phyloP scores from a whole-genome alignment of 2,888 invertebrate genomes.

The Candidula unifasciata region DNA sequence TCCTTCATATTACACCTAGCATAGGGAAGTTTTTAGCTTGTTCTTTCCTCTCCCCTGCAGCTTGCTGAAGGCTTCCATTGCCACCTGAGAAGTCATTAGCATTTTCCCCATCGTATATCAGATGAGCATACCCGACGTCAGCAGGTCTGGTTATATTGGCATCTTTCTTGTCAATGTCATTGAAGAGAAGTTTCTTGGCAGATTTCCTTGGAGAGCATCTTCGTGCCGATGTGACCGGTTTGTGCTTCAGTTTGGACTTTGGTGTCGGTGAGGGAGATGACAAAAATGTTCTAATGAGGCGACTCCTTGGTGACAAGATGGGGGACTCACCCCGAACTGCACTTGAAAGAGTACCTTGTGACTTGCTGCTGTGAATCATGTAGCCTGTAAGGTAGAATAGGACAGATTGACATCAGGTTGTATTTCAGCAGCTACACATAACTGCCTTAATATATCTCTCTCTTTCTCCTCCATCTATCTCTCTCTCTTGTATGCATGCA shows the following conservation, averaged over 20 bases:
- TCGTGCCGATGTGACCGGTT: slow-evolving; percentile 7
- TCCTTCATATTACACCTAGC: too few species aligned
- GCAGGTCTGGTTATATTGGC: background rate
- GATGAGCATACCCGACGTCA: slow-evolving; percentile 24
- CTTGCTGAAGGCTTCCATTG: too few species aligned
- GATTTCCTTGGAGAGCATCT: slow-evolving; percentile 40
- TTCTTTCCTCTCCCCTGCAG: too few species aligned
- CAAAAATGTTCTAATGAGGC: slow-evolving; percentile 43
- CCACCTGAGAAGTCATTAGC: slow-evolving; percentile 28
- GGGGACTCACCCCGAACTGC: slow-evolving; percentile 50
- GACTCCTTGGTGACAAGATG: slow-evolving; percentile 36
- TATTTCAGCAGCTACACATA: too few species aligned
- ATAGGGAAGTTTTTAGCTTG: too few species aligned
- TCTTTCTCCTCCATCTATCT: too few species aligned
- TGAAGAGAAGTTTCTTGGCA: slow-evolving; percentile 44
- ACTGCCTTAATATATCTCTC: too few species aligned
- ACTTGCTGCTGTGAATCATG: slow-evolving; percentile 2
- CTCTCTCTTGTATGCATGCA: too few species aligned
- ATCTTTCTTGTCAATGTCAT: background rate
- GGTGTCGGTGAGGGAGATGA: slow-evolving; percentile 38
- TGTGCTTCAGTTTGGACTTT: slow-evolving; percentile 10
- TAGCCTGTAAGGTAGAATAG: slow-evolving; percentile 11
- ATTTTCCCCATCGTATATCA: slow-evolving; percentile 51
- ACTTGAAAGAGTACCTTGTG: slow-evolving; percentile 49
- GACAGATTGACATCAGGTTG: too few species aligned